A percentile compares a stretch with the other conserved stretches of the same genome.
Conservation (phyloP, 2,113 vertebrate species). For the Thamnophis sirtalis region DNA sequence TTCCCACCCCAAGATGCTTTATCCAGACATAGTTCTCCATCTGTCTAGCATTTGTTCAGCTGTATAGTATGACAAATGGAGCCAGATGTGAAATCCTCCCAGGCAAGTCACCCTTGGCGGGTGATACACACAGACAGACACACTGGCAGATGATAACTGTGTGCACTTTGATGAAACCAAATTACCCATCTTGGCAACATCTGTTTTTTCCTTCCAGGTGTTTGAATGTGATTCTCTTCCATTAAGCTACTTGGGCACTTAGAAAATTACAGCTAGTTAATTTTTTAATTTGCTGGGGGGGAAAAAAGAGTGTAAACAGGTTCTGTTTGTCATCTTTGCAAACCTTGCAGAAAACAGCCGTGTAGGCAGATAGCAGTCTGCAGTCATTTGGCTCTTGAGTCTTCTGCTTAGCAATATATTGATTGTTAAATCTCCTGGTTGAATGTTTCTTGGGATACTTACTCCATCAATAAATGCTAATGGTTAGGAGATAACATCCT, state of each 20-base stretch:
- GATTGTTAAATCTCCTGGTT: background rate
- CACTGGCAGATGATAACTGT: background rate
- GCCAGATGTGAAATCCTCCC: slow-evolving; percentile 15
- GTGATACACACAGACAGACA: background rate
- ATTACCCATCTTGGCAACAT: background rate
- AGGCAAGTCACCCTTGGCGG: background rate
- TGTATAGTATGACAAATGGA: slow-evolving; percentile 1
- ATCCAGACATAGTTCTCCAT: slow-evolving; percentile 18
- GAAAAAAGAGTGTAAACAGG: background rate
- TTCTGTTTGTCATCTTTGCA: background rate
- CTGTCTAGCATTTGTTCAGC: slow-evolving; percentile 21
- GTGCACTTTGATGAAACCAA: slow-evolving; percentile 12
- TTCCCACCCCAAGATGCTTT: background rate
- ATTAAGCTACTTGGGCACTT: background rate
- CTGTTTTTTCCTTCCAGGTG: slow-evolving; percentile 14
- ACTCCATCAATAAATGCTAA: background rate
- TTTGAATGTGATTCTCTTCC: slow-evolving; percentile 16
- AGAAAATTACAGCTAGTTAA: slow-evolving; percentile 20
- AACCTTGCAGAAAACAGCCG: slow-evolving; percentile 10
- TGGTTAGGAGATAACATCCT: background rate
- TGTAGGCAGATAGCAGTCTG: background rate
- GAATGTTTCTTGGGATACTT: background rate
- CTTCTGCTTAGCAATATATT: background rate
- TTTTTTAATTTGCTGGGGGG: slow-evolving; percentile 22
- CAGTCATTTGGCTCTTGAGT: slow-evolving; percentile 7